Evolutionary conservation across 2,888 invertebrate genomes (phyloP).

Genomic region (Scaptomyza reducta): DNA sequence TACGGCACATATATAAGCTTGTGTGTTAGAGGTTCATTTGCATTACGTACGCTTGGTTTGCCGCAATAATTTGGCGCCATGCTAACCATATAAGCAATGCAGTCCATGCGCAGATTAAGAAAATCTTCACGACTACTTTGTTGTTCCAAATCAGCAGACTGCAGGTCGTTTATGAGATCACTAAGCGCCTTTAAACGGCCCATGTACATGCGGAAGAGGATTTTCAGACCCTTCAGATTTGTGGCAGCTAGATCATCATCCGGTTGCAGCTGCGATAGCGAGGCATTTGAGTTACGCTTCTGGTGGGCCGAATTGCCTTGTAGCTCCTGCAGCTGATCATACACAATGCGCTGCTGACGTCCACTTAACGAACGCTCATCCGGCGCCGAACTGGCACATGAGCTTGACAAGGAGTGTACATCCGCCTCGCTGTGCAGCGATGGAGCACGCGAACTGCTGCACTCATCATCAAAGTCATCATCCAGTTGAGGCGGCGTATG

Average conservation of each 20-base stretch:
- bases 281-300: constrained; percentile 76
- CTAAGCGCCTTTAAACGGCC: constrained; percentile 84
- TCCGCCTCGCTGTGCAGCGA: constrained; percentile 79
- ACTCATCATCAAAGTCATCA: constrained; percentile 72
- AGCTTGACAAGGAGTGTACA: constrained; percentile 78
- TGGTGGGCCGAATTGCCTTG: constrained; percentile 63
- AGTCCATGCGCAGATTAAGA: constrained; percentile 80
- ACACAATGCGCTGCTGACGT: constrained; percentile 73
- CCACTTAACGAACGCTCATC: constrained; percentile 75
- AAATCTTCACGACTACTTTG: constrained; percentile 76
- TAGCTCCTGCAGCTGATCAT: constrained; percentile 79
- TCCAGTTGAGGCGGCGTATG: constrained; percentile 77
- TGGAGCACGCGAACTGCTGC: constrained; percentile 74
- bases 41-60: constrained; percentile 54
- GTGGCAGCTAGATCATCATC: constrained; percentile 69
- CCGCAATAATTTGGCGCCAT: constrained; percentile 67
- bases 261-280: constrained; percentile 61
- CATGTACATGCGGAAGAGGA: constrained; percentile 87
- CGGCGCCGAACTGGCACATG: constrained; percentile 73
- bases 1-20: constrained; percentile 77
- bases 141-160: constrained; percentile 78
- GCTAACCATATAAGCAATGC: constrained; percentile 78
- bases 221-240: constrained; percentile 85
- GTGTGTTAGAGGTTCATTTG: constrained; percentile 38
- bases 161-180: constrained; percentile 78